A percentile compares a stretch with the other conserved stretches of the same genome.
Evolutionary conservation across 2,888 invertebrate genomes (phyloP).

Genomic region (Tholera decimalis): DNA sequence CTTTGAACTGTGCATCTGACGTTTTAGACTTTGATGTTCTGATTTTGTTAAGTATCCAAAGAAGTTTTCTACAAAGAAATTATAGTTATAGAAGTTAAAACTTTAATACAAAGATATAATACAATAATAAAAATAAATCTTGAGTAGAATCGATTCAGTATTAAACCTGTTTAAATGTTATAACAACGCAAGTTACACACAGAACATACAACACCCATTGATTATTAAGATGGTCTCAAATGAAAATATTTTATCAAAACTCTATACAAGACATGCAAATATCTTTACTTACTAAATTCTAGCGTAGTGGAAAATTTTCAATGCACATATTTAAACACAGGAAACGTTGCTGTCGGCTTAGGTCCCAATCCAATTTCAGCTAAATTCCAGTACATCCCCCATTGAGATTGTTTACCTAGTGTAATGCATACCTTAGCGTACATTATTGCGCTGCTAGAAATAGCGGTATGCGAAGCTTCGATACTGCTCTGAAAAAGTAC

Average conservation of each 20-base stretch:
- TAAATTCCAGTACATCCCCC: constrained; percentile 56
- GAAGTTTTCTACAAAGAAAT: too few species aligned
- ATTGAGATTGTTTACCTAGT: constrained; percentile 62
- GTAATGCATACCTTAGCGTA: constrained; percentile 45
- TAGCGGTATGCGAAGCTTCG: constrained; percentile 23
- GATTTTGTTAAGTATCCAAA: too few species aligned
- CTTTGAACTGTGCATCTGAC: too few species aligned
- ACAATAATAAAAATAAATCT: too few species aligned
- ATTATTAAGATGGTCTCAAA: not conserved
- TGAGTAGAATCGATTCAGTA: too few species aligned
- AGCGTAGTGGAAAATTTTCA: constrained; percentile 27
- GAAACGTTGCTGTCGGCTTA: constrained; percentile 55
- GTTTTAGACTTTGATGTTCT: too few species aligned
- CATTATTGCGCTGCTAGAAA: constrained; percentile 13
- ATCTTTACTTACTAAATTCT: constrained; percentile 9
- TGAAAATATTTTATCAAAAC: not conserved
- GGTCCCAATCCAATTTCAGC: constrained; percentile 72
- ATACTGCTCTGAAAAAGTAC: constrained; percentile 1
- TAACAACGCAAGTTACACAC: too few species aligned
- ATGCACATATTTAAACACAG: constrained; percentile 48
- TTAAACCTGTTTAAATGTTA: too few species aligned
- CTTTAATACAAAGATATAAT: too few species aligned
- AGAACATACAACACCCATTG: too few species aligned
- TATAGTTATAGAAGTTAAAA: too few species aligned
- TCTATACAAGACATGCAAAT: not conserved